Percentiles rank a stretch among this genome's conserved stretches.
Evolutionary conservation across 2,113 vertebrate genomes (phyloP).

Genomic region (Diglossa brunneiventris): DNA sequence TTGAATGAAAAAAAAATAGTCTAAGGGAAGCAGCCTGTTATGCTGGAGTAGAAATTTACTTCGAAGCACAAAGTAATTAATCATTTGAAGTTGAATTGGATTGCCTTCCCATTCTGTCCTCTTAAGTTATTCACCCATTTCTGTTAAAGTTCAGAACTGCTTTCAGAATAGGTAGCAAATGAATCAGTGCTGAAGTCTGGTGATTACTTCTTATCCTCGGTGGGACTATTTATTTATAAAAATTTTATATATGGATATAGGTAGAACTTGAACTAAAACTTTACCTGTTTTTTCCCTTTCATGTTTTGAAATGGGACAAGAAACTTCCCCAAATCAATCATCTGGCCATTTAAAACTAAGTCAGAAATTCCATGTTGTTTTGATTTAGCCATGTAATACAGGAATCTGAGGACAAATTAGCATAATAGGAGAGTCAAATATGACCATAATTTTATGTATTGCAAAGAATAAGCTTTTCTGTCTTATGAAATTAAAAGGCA

Average conservation of each 20-base stretch:
- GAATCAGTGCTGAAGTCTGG: not conserved
- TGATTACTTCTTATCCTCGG: not conserved
- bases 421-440: not conserved
- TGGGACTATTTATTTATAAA: not conserved
- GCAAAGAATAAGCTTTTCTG: not conserved
- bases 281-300: not conserved
- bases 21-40: not conserved
- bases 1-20: not conserved
- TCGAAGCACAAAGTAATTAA: not conserved
- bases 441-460: not conserved
- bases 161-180: slow-evolving; percentile 3
- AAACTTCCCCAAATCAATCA: not conserved
- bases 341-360: not conserved
- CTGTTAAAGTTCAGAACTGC: not conserved
- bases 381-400: not conserved
- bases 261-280: not conserved
- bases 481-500: not conserved
- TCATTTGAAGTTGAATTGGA: not conserved
- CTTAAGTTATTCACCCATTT: not conserved
- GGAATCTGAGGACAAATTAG: not conserved
- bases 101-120: not conserved
- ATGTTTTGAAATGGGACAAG: not conserved
- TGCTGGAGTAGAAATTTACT: not conserved
- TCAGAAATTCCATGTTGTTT: not conserved
- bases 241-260: not conserved